phyloP scores from a whole-genome alignment of 2,888 invertebrate genomes.

The Nymphalis polychloros region DNA sequence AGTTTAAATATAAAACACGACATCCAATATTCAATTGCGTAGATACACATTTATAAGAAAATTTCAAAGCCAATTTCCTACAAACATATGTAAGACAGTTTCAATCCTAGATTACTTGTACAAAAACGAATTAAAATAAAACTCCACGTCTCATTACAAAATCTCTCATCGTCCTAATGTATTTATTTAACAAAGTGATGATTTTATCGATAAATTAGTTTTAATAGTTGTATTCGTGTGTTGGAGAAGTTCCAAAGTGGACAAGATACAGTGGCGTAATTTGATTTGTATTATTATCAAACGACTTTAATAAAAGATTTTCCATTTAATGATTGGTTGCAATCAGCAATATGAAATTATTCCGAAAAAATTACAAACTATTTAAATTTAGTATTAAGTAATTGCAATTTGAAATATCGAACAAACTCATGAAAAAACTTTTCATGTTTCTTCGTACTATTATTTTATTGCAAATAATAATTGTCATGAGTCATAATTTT shows the following conservation, averaged over 20 bases:
- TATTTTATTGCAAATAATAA: no score
- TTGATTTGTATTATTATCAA: constrained; percentile 11
- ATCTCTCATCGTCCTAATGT: constrained; percentile 3
- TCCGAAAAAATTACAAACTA: neutral
- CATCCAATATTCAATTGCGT: constrained; percentile 41
- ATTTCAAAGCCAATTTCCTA: constrained; percentile 20
- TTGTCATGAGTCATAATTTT: no score
- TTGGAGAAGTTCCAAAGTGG: constrained; percentile 22
- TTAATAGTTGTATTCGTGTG: constrained; percentile 11
- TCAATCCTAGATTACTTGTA: neutral
- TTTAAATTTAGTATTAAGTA: neutral
- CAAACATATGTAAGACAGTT: neutral
- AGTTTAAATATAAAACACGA: constrained; percentile 48
- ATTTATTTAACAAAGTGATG: constrained; percentile 9
- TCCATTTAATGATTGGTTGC: neutral
- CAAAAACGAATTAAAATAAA: neutral
- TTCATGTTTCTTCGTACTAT: no score
- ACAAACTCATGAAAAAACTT: no score
- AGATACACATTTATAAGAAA: constrained; percentile 23
- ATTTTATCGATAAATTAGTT: constrained; percentile 17
- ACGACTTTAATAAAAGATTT: constrained; percentile 2
- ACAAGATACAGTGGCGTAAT: constrained; percentile 3
- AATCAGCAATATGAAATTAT: neutral
- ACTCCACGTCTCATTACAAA: neutral
- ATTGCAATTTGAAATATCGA: no score